Evolutionary conservation across 2,113 vertebrate genomes (phyloP).

Genomic region (Romanogobio albipinnatus): DNA sequence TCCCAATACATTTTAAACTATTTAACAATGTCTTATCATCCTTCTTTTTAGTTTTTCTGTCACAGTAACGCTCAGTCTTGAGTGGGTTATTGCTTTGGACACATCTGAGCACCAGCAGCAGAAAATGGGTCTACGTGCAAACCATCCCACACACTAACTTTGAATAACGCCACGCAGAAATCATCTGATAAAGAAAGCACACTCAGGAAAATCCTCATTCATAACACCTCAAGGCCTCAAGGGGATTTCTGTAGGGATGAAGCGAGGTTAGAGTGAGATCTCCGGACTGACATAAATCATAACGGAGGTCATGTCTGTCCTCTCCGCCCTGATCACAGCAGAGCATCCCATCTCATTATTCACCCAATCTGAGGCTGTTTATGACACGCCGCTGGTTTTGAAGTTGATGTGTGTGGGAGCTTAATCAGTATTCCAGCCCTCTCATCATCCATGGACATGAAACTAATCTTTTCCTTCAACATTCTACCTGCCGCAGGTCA

Average conservation of each 20-base stretch:
- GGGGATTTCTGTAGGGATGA: background rate
- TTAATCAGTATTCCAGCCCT: background rate
- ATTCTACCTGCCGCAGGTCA: background rate
- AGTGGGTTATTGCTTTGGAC: background rate
- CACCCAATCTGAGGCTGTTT: background rate
- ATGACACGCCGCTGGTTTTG: background rate
- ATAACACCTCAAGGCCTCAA: background rate
- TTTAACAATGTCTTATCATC: background rate
- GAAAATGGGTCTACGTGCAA: background rate
- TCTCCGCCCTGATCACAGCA: conserved; percentile 15
- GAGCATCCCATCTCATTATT: conserved; percentile 7
- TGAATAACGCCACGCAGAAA: background rate
- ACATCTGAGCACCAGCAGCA: background rate
- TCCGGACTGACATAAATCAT: background rate
- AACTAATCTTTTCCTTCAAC: background rate
- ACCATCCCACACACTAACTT: background rate
- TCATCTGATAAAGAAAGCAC: background rate
- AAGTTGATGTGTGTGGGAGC: background rate
- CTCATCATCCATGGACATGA: background rate
- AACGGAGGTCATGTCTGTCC: background rate
- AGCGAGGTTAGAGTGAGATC: background rate
- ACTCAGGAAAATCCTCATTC: background rate
- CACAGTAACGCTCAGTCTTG: background rate
- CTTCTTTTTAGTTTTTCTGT: background rate
- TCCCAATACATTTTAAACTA: background rate